These are phyloP conservation scores for Lanistes nyassanus DNA, from an alignment of 1,140 invertebrate species.

Conservation along the genomic window DNA sequence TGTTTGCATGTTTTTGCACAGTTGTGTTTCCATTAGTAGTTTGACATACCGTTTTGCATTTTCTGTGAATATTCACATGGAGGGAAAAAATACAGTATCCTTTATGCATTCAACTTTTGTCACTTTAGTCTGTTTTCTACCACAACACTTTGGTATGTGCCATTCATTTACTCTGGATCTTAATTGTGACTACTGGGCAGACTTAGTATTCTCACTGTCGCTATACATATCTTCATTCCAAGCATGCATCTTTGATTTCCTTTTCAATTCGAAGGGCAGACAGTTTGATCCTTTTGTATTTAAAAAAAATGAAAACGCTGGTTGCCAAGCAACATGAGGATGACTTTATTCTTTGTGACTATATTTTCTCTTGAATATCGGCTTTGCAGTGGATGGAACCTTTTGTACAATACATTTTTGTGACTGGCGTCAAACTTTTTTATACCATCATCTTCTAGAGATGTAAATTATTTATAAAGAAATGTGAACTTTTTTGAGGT, in stretches of 20 bases:
- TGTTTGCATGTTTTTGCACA: background rate
- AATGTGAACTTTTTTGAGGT: background rate
- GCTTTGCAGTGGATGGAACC: conserved; percentile 1
- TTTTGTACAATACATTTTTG: background rate
- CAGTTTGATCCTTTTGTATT: background rate
- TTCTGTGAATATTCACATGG: background rate
- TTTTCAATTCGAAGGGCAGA: background rate
- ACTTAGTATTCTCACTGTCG: background rate
- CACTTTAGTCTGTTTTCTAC: too few relatives aligned
- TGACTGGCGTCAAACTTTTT: conserved; percentile 14
- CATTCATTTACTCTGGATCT: too few relatives aligned
- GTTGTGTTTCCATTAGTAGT: background rate
- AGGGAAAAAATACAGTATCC: background rate
- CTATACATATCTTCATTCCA: conserved; percentile 16
- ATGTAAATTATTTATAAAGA: conserved; percentile 20
- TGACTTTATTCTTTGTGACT: background rate
- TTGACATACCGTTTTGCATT: background rate
- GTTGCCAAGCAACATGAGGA: conserved; percentile 3
- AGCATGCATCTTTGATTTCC: background rate
- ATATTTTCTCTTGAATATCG: background rate
- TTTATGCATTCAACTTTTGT: background rate
- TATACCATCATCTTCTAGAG: conserved; percentile 11
- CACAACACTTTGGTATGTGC: too few relatives aligned
- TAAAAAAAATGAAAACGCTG: background rate
- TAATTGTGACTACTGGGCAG: too few relatives aligned